Evolutionary conservation across 1,140 invertebrate genomes (phyloP).

Genomic region (Nilaparvata lugens): DNA sequence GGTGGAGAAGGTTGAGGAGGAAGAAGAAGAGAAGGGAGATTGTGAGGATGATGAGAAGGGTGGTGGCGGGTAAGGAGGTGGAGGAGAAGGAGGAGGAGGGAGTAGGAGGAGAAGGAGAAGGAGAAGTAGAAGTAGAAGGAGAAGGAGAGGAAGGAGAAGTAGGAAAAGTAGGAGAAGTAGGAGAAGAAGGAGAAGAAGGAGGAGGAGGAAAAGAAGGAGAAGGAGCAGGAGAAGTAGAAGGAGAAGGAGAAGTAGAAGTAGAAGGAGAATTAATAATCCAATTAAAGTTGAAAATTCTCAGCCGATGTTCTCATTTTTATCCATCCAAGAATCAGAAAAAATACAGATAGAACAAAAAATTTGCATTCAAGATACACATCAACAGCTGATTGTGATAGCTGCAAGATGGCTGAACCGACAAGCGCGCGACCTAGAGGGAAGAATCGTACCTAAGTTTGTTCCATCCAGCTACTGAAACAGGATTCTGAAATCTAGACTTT

Average conservation of each 20-base stretch:
- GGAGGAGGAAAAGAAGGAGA: neutral
- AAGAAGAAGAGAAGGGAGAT: slow-evolving; percentile 28
- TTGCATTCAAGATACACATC: slow-evolving; percentile 8
- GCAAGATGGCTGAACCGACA: too few relatives aligned
- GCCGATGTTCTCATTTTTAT: too few relatives aligned
- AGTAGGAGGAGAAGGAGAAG: neutral
- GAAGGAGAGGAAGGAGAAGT: neutral
- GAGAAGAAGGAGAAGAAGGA: neutral
- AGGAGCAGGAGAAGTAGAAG: slow-evolving; percentile 4
- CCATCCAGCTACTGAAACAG: too few relatives aligned
- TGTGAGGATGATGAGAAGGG: slow-evolving; percentile 18
- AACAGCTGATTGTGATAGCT: too few relatives aligned
- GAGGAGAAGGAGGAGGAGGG: slow-evolving; percentile 34
- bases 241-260: neutral
- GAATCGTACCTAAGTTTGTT: too few relatives aligned
- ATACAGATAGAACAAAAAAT: slow-evolving; percentile 3
- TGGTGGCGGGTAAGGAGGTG: slow-evolving; percentile 36
- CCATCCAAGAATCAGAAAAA: slow-evolving; percentile 15
- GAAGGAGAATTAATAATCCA: neutral
- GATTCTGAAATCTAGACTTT: too few relatives aligned
- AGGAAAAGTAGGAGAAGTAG: neutral
- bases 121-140: slow-evolving; percentile 10
- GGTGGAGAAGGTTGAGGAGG: slow-evolving; percentile 14
- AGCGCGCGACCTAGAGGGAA: neutral
- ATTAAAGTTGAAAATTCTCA: too few relatives aligned